These are phyloP conservation scores for Cassiopea andromeda DNA, from an alignment of 30 jellyfish, hydroid and myxozoan genomes.

Conservation along the genomic window DNA sequence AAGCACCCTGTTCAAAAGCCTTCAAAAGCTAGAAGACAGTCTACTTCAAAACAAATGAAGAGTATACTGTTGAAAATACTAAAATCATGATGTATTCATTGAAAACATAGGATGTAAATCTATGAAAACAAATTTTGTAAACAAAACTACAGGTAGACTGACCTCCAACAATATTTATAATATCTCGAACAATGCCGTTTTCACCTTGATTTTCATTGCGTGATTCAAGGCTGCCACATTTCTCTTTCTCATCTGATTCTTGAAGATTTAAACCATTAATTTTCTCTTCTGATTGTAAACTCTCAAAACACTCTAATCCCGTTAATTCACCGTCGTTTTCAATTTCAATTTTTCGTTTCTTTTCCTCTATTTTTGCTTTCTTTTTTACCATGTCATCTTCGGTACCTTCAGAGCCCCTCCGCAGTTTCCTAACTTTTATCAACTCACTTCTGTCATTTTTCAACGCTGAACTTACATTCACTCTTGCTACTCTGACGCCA, in stretches of 20 bases:
- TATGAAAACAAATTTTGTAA: no score
- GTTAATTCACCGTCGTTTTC: conserved; percentile 40
- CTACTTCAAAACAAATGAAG: no score
- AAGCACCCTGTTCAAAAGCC: no score
- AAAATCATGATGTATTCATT: no score
- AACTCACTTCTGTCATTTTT: neutral
- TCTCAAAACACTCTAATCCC: conserved; percentile 68
- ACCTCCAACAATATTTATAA: no score
- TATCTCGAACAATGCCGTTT: neutral
- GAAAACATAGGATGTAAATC: no score
- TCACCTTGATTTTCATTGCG: neutral
- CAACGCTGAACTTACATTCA: neutral
- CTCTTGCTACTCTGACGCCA: conserved; percentile 1
- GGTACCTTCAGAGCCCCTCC: neutral
- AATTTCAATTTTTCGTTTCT: conserved; percentile 22
- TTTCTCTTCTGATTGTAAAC: conserved; percentile 43
- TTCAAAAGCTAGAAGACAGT: no score
- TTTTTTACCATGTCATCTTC: conserved; percentile 8
- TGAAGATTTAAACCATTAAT: neutral
- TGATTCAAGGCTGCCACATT: neutral
- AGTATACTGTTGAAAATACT: no score
- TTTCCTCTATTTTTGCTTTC: conserved; percentile 47
- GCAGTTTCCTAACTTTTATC: neutral
- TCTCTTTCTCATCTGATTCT: neutral
- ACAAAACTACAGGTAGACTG: no score